Conservation (phyloP, 2,113 vertebrate genomes). For the Chaetodon auriga region DNA sequence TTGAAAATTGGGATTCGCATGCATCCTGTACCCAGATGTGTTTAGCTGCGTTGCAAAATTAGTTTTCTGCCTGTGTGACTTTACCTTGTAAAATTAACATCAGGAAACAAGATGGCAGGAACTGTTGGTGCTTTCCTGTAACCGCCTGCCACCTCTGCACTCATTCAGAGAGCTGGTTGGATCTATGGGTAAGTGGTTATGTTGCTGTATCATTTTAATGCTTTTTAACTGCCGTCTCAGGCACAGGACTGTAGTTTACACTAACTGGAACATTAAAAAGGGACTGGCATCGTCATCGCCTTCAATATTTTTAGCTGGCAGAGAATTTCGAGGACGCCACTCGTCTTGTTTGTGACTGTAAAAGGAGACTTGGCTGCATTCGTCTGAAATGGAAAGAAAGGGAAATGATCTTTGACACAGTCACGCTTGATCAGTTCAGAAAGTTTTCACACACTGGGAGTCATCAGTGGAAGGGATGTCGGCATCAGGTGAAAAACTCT, state of each 20-base stretch:
- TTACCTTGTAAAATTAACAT: constrained; percentile 25
- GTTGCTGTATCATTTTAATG: background rate
- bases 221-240: background rate
- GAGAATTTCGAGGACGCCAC: background rate
- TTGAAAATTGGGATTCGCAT: constrained; percentile 56
- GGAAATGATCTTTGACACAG: no score
- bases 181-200: background rate
- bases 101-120: constrained; percentile 5
- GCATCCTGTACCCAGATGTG: constrained; percentile 59
- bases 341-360: background rate
- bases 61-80: constrained; percentile 42
- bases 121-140: background rate
- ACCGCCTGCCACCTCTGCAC: background rate
- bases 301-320: background rate
- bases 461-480: no score
- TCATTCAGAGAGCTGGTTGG: no score
- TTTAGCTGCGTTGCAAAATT: constrained; percentile 43
- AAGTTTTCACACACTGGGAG: constrained; percentile 20
- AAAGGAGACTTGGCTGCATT: background rate
- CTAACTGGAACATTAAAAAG: background rate
- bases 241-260: background rate
- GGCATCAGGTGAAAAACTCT: no score
- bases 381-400: background rate
- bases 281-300: background rate
- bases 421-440: constrained; percentile 20